Percentiles rank a stretch among this genome's conserved stretches.
Conservation (phyloP, 2,113 vertebrate species). For the Nycticebus coucang region DNA sequence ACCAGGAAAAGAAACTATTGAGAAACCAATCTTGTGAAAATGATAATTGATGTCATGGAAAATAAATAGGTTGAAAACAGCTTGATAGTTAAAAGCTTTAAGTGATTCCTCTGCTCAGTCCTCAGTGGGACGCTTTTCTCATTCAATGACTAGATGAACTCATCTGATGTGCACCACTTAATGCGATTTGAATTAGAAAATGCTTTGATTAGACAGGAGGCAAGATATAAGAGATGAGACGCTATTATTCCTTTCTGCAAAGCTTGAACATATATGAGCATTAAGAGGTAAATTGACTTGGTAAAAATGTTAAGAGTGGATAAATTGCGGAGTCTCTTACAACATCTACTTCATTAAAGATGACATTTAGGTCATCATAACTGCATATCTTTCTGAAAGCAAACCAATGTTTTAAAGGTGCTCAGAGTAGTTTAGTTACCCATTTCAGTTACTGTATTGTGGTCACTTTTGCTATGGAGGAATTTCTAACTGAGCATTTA, state of each 20-base stretch:
- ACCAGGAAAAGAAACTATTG: conserved; percentile 5
- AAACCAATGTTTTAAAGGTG: conserved; percentile 19
- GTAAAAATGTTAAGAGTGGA: background rate
- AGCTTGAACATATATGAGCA: background rate
- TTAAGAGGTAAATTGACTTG: conserved; percentile 49
- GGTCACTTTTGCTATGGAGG: background rate
- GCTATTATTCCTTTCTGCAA: conserved; percentile 20
- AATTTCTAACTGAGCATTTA: conserved; percentile 4
- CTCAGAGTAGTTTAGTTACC: background rate
- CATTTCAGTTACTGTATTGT: background rate
- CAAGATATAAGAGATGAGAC: background rate
- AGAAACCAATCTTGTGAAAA: conserved; percentile 60
- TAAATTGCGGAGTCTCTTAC: conserved; percentile 3
- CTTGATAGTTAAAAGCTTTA: conserved; percentile 67
- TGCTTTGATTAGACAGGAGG: conserved; percentile 57
- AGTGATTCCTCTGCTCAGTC: conserved; percentile 57
- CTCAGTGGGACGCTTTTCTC: conserved; percentile 16
- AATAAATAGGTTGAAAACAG: conserved; percentile 52
- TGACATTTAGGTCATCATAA: background rate
- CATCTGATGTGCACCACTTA: conserved; percentile 61
- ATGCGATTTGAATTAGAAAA: conserved; percentile 70
- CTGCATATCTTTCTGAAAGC: background rate
- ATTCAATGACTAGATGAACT: conserved; percentile 67
- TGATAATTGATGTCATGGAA: conserved; percentile 58
- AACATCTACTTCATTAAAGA: background rate